These are phyloP conservation scores for Tribolium madens DNA, from an alignment of 1,140 invertebrate genomes.

Conservation along the genomic window DNA sequence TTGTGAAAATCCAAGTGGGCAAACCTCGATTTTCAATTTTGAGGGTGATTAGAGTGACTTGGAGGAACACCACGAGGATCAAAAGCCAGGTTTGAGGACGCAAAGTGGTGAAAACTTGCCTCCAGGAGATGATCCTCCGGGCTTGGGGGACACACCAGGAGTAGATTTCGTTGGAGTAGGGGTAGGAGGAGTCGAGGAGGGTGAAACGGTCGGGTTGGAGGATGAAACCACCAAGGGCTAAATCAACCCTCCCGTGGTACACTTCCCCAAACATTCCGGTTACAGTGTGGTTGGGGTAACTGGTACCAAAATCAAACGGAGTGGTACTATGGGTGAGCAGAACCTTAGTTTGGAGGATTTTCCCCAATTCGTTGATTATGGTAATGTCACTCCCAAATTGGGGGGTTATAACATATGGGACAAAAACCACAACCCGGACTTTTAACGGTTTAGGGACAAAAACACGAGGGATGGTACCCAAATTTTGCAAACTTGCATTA, in stretches of 20 bases:
- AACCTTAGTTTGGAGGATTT: not conserved
- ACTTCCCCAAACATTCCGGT: not conserved
- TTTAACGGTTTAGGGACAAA: constrained; percentile 3
- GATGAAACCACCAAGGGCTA: constrained; percentile 1
- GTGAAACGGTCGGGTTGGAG: not conserved
- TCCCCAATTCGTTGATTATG: not conserved
- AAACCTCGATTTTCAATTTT: not conserved
- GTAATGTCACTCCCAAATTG: not conserved
- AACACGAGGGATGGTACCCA: not conserved
- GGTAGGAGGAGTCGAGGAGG: constrained; percentile 1
- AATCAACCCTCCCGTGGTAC: not conserved
- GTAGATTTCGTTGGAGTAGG: constrained; percentile 13
- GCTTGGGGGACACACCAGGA: constrained; percentile 4
- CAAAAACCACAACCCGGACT: constrained; percentile 3
- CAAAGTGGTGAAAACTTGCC: constrained; percentile 25
- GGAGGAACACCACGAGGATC: not conserved
- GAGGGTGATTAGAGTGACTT: not conserved
- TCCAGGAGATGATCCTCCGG: not conserved
- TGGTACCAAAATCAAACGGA: not conserved
- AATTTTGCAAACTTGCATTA: not conserved
- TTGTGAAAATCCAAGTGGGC: not conserved
- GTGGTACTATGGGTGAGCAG: not conserved
- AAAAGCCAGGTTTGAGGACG: constrained; percentile 15
- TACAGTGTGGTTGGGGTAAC: not conserved
- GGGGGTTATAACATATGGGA: constrained; percentile 6